These are phyloP conservation scores for Romanogobio albipinnatus DNA, from an alignment of 2,113 vertebrate species.

Conservation along the genomic window DNA sequence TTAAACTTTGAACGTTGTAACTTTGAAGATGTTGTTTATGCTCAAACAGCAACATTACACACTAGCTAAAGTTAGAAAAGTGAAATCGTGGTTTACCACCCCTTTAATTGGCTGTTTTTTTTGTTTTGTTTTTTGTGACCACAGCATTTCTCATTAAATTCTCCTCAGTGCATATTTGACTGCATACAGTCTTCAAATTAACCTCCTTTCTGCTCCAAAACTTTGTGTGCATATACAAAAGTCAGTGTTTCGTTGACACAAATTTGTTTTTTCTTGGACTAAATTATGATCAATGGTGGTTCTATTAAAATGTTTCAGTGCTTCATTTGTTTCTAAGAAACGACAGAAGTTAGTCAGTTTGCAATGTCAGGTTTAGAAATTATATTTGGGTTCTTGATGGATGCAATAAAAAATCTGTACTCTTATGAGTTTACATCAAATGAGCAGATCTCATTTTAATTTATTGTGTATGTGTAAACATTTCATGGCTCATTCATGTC, in stretches of 20 bases:
- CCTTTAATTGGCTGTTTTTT: conserved; percentile 19
- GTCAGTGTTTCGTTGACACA: background rate
- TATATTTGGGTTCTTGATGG: too few relatives aligned
- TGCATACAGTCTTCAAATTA: conserved; percentile 13
- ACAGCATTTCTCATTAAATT: conserved; percentile 28
- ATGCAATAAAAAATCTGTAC: too few relatives aligned
- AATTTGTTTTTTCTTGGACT: conserved; percentile 1
- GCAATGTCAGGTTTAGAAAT: background rate
- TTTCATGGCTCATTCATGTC: too few relatives aligned
- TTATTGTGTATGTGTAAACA: too few relatives aligned
- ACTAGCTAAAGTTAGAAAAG: too few relatives aligned
- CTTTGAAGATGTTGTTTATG: too few relatives aligned
- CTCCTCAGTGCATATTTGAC: conserved; percentile 23
- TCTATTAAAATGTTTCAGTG: background rate
- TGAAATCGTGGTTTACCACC: too few relatives aligned
- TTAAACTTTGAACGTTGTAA: too few relatives aligned
- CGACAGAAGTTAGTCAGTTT: background rate
- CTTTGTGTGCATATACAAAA: conserved; percentile 6
- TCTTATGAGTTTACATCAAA: too few relatives aligned
- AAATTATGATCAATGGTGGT: conserved; percentile 19
- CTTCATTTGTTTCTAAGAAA: background rate
- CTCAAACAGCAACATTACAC: too few relatives aligned
- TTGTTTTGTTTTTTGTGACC: conserved; percentile 8
- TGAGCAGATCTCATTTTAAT: too few relatives aligned
- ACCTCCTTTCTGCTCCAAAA: background rate